Conservation (phyloP, 2,888 invertebrate species). For the Diaperis boleti region DNA sequence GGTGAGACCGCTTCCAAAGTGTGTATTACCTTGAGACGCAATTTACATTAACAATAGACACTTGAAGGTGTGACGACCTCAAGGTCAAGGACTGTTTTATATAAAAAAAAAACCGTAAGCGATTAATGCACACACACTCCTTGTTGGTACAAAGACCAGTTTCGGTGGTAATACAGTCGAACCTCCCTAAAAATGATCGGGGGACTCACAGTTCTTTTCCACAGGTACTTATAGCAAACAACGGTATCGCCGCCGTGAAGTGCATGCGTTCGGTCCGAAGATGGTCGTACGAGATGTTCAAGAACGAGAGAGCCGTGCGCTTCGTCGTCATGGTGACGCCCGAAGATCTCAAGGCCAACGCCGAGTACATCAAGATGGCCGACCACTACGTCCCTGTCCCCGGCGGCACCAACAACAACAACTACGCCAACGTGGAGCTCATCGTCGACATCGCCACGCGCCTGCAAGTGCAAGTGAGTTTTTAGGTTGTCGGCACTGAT, state of each 20-base stretch:
- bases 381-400: conserved; percentile 98
- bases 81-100: too few species aligned
- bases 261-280: conserved; percentile 97
- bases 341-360: conserved; percentile 95
- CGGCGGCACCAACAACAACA: conserved; percentile 98
- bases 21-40: too few species aligned
- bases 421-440: conserved; percentile 98
- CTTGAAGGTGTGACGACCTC: too few species aligned
- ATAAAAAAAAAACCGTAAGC: too few species aligned
- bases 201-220: conserved; percentile 47
- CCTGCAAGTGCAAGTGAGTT: conserved; percentile 86
- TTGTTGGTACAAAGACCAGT: too few species aligned
- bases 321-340: conserved; percentile 99
- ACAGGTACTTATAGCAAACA: conserved; percentile 95
- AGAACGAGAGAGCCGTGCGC: conserved; percentile 92
- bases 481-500: not conserved
- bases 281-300: conserved; percentile 99
- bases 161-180: too few species aligned
- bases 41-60: too few species aligned
- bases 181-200: too few species aligned
- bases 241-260: conserved; percentile 99
- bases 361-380: conserved; percentile 99
- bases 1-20: too few species aligned
- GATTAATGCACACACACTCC: too few species aligned
- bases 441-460: conserved; percentile 96